phyloP scores from a whole-genome alignment of 2,113 vertebrate species.

The Herpailurus yagouaroundi region DNA sequence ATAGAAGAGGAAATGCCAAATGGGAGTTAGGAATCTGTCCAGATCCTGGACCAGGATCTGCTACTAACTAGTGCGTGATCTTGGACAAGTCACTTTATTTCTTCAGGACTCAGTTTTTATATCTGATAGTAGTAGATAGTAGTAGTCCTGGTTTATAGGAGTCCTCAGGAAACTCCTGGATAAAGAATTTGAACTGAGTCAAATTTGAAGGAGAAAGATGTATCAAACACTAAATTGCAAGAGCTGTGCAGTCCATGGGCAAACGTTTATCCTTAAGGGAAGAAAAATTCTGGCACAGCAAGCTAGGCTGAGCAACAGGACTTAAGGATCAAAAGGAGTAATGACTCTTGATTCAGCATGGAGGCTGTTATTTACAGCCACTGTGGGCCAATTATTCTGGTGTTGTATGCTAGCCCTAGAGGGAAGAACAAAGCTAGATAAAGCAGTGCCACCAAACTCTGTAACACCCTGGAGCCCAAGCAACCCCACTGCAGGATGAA shows the following conservation, averaged over 20 bases:
- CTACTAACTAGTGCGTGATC: neutral
- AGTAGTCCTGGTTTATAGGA: neutral
- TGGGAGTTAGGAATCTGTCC: neutral
- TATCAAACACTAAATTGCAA: constrained; percentile 34
- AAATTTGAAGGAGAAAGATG: constrained; percentile 25
- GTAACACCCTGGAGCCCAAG: neutral
- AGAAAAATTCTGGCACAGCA: constrained; percentile 54
- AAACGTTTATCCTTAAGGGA: constrained; percentile 54
- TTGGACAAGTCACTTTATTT: constrained; percentile 35
- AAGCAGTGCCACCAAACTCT: neutral
- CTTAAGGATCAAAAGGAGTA: constrained; percentile 63
- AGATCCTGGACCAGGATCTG: neutral
- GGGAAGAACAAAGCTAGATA: constrained; percentile 46
- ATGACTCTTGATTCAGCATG: constrained; percentile 36
- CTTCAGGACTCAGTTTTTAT: neutral
- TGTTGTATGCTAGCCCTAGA: neutral
- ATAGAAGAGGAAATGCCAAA: neutral
- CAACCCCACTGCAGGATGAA: neutral
- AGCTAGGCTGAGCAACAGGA: constrained; percentile 52
- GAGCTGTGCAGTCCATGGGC: constrained; percentile 3
- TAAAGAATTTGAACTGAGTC: constrained; percentile 2
- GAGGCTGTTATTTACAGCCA: constrained; percentile 57
- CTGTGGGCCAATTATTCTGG: constrained; percentile 52
- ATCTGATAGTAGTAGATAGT: neutral
- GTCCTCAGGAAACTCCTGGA: neutral